A percentile compares a stretch with the other conserved stretches of the same genome.
phyloP scores from a whole-genome alignment of 92 coral and sea anemone species.

The Blastomussa wellsi region DNA sequence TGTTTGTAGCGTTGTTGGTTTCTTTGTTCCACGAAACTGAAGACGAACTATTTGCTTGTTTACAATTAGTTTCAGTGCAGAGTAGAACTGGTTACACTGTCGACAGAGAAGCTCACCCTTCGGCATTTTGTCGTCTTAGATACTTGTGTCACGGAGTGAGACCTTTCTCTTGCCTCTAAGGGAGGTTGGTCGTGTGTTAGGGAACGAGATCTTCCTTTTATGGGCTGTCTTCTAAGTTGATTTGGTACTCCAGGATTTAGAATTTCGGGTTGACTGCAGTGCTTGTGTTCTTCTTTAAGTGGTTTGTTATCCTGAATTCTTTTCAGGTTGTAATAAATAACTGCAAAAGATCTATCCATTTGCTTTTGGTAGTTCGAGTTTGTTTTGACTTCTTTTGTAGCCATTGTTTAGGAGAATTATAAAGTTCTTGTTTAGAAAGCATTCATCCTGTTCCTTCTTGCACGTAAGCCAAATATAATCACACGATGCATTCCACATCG shows the following conservation, averaged over 20 bases:
- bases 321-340: conserved; percentile 1
- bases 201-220: not conserved
- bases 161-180: not conserved
- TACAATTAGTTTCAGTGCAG: not conserved
- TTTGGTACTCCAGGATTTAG: not conserved
- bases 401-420: not conserved
- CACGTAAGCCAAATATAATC: not conserved
- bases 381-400: not conserved
- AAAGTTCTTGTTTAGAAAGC: not conserved
- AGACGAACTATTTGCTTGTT: not conserved
- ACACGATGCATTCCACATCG: not conserved
- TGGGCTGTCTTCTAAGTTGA: not conserved
- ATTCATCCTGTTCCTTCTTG: not conserved
- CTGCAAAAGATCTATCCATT: not conserved
- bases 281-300: not conserved
- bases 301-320: not conserved
- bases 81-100: not conserved
- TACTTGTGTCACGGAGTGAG: not conserved
- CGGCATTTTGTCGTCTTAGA: not conserved
- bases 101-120: conserved; percentile 13
- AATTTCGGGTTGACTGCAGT: not conserved
- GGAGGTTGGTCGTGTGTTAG: not conserved
- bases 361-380: conserved; percentile 10
- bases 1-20: not conserved
- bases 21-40: not conserved